Conservation (phyloP, 2,888 invertebrate species). For the Eilema caniola region DNA sequence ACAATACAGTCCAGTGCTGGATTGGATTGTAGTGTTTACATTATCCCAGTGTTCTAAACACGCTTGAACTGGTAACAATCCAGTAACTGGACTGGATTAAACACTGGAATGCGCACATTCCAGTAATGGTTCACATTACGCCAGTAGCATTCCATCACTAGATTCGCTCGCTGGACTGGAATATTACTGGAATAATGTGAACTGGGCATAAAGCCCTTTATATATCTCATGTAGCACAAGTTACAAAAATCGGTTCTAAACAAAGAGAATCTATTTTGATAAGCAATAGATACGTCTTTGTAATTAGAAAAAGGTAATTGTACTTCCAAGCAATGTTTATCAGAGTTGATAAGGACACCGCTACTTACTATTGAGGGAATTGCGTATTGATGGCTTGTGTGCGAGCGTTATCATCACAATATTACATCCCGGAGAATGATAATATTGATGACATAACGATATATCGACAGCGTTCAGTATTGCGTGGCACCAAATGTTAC, state of each 20-base stretch:
- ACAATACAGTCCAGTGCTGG: too few species aligned
- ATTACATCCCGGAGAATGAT: constrained; percentile 38
- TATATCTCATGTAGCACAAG: not conserved
- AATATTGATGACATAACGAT: constrained; percentile 22
- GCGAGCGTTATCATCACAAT: constrained; percentile 25
- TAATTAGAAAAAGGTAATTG: constrained; percentile 20
- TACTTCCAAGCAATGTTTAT: constrained; percentile 16
- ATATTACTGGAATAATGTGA: too few species aligned
- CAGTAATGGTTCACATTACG: too few species aligned
- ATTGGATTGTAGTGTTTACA: too few species aligned
- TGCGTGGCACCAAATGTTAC: not conserved
- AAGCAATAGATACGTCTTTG: not conserved
- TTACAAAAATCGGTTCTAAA: not conserved
- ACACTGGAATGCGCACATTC: too few species aligned
- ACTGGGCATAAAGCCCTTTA: too few species aligned
- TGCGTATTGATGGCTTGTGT: not conserved
- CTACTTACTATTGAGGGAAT: not conserved
- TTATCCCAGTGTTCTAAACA: too few species aligned
- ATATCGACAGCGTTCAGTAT: not conserved
- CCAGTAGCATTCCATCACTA: too few species aligned
- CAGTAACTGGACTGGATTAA: too few species aligned
- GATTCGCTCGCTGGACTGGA: too few species aligned
- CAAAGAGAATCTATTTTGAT: not conserved
- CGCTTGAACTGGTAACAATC: too few species aligned
- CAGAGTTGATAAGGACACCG: not conserved